These are phyloP conservation scores for Pentalonia nigronervosa DNA, from an alignment of 1,140 invertebrate species.

Conservation along the genomic window DNA sequence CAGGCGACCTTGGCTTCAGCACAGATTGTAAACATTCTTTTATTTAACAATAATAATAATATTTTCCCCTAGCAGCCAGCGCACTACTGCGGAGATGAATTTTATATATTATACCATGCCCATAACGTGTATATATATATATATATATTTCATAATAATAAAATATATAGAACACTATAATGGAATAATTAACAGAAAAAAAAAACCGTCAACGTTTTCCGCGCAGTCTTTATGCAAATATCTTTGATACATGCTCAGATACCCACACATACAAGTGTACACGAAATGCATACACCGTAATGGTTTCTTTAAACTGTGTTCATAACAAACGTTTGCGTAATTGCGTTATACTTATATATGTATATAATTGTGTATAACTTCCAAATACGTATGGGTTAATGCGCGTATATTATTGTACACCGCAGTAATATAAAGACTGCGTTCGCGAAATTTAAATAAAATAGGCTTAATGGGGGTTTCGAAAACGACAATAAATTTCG, in stretches of 20 bases:
- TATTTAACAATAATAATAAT: background rate
- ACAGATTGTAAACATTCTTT: background rate
- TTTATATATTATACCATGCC: too few species aligned
- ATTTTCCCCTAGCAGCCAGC: background rate
- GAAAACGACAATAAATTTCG: background rate
- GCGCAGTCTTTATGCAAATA: background rate
- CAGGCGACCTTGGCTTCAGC: background rate
- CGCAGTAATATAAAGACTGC: background rate
- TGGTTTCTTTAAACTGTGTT: conserved; percentile 15
- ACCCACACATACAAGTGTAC: background rate
- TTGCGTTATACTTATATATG: background rate
- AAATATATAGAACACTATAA: background rate
- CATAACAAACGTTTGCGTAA: background rate
- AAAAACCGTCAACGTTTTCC: background rate
- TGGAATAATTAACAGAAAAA: background rate
- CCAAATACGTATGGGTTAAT: conserved; percentile 1
- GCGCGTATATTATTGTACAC: background rate
- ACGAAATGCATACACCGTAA: background rate
- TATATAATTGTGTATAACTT: conserved; percentile 3
- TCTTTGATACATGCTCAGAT: background rate
- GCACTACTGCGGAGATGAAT: background rate
- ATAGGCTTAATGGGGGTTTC: conserved; percentile 36
- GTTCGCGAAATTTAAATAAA: conserved; percentile 15
- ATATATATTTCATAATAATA: background rate
- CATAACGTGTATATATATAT: too few species aligned